A percentile compares a stretch with the other conserved stretches of the same genome.
These are phyloP conservation scores for Drosophila tanythrix DNA, from an alignment of 2,888 invertebrate genomes.

Conservation along the genomic window DNA sequence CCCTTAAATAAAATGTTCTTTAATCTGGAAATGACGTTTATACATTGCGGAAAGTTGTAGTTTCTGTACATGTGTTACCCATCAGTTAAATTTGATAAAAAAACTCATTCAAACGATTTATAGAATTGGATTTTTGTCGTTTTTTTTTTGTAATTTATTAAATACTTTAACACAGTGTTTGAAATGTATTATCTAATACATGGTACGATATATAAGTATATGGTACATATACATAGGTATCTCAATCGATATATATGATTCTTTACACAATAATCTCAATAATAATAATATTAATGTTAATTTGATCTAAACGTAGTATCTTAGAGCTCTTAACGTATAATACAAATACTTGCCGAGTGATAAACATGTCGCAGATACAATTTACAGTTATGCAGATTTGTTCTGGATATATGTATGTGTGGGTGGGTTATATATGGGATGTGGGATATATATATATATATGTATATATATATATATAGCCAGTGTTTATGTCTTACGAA, in stretches of 20 bases:
- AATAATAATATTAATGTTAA: slow-evolving; percentile 40
- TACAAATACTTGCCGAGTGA: slow-evolving; percentile 52
- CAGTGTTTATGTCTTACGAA: slow-evolving; percentile 34
- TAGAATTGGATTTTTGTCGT: slow-evolving; percentile 35
- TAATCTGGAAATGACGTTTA: neutral
- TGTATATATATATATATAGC: slow-evolving; percentile 16
- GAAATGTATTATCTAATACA: slow-evolving; percentile 73
- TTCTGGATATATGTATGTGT: slow-evolving; percentile 29
- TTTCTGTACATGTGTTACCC: no score
- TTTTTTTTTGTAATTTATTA: slow-evolving; percentile 67
- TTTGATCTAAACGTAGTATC: slow-evolving; percentile 68
- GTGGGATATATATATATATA: slow-evolving; percentile 9
- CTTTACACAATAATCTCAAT: slow-evolving; percentile 70
- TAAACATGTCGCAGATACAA: slow-evolving; percentile 39
- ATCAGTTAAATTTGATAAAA: neutral
- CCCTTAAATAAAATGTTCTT: neutral
- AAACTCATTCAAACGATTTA: slow-evolving; percentile 16
- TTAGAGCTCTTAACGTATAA: slow-evolving; percentile 63
- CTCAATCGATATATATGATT: slow-evolving; percentile 48
- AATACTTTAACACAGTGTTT: slow-evolving; percentile 81
- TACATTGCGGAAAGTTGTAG: no score
- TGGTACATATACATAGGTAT: slow-evolving; percentile 60
- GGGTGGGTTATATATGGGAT: slow-evolving; percentile 17
- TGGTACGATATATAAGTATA: slow-evolving; percentile 59
- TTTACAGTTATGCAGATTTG: slow-evolving; percentile 34